Conservation (phyloP, 2,888 invertebrate species). For the Vandiemenella viatica region DNA sequence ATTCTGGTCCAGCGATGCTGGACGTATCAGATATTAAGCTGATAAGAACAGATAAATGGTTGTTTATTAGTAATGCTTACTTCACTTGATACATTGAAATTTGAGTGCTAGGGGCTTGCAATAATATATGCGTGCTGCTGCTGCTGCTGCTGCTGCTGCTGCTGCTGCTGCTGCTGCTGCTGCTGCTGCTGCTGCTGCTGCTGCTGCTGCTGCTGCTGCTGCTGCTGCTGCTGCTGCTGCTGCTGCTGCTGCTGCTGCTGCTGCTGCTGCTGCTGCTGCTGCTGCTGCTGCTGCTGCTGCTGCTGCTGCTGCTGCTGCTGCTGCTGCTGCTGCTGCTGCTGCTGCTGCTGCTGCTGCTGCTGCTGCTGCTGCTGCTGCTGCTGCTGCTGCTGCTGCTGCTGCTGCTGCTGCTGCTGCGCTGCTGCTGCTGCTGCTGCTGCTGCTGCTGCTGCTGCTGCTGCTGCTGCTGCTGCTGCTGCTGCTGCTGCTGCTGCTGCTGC, state of each 20-base stretch:
- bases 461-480: constrained; percentile 1
- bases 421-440: too few species aligned
- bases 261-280: constrained; percentile 5
- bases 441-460: constrained; percentile 5
- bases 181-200: constrained; percentile 5
- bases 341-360: constrained; percentile 5
- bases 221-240: constrained; percentile 5
- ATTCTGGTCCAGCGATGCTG: too few species aligned
- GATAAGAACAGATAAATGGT: too few species aligned
- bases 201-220: constrained; percentile 4
- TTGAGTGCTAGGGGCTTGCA: too few species aligned
- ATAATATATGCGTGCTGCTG: too few species aligned
- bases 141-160: constrained; percentile 4
- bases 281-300: constrained; percentile 5
- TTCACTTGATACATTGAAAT: too few species aligned
- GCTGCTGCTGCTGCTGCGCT: too few species aligned
- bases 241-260: constrained; percentile 5
- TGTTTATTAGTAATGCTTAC: too few species aligned
- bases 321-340: constrained; percentile 4
- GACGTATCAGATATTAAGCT: too few species aligned
- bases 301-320: constrained; percentile 5
- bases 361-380: constrained; percentile 4
- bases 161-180: constrained; percentile 6
- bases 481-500: constrained; percentile 5
- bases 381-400: constrained; percentile 5